These are phyloP conservation scores for Peromyscus polionotus DNA, from an alignment of 2,113 vertebrate genomes.

Conservation along the genomic window DNA sequence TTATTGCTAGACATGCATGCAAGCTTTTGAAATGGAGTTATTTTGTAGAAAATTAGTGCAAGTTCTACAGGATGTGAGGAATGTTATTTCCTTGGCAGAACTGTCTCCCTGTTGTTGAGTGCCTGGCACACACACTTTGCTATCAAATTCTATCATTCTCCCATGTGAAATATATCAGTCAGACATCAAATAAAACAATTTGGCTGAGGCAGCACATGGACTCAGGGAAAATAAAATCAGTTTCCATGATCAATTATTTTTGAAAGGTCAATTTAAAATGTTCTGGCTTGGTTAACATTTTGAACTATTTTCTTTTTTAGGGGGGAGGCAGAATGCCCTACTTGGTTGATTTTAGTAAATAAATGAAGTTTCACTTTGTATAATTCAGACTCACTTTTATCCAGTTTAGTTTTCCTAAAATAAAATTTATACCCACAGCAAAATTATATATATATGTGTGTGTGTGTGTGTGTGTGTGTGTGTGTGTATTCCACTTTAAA, in stretches of 20 bases:
- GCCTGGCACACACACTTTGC: not conserved
- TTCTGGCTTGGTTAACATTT: slow-evolving; percentile 56
- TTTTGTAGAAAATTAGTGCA: slow-evolving; percentile 23
- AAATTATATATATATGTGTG: not conserved
- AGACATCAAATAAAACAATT: slow-evolving; percentile 70
- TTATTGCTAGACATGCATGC: slow-evolving; percentile 25
- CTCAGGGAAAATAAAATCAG: slow-evolving; percentile 66
- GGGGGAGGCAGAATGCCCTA: not conserved
- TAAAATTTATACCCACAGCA: slow-evolving; percentile 8
- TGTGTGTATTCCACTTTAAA: not conserved
- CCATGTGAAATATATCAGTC: slow-evolving; percentile 19
- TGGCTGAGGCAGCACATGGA: slow-evolving; percentile 29
- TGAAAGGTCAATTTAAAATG: slow-evolving; percentile 57
- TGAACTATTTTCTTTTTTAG: slow-evolving; percentile 32
- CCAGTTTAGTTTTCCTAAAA: not conserved
- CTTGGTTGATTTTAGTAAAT: not conserved
- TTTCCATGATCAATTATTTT: slow-evolving; percentile 56
- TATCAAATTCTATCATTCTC: slow-evolving; percentile 50
- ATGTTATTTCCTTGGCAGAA: slow-evolving; percentile 30
- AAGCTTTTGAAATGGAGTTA: not conserved
- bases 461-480: too few relatives aligned
- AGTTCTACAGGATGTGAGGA: slow-evolving; percentile 30
- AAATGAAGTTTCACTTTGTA: not conserved
- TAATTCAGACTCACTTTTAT: not conserved
- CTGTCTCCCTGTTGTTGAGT: slow-evolving; percentile 13